A percentile compares a stretch with the other conserved stretches of the same genome.
These are phyloP conservation scores for Zele albiditarsus DNA, from an alignment of 2,888 invertebrate species.

Conservation along the genomic window DNA sequence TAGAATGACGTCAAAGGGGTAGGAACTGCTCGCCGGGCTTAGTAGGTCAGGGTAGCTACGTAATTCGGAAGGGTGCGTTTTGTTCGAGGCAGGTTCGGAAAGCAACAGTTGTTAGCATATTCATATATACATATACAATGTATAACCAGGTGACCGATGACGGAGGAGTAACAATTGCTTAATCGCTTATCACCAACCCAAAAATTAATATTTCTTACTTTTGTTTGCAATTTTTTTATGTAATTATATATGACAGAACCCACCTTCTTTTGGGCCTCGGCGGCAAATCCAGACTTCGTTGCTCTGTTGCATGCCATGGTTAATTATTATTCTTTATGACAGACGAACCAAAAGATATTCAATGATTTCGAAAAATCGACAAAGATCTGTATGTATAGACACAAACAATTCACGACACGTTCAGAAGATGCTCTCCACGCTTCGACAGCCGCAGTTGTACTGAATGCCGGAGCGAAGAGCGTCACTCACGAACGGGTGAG, in stretches of 20 bases:
- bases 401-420: conserved; percentile 13
- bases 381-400: conserved; percentile 24
- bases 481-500: conserved; percentile 37
- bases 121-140: neutral
- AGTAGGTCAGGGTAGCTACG: conserved; percentile 59
- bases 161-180: neutral
- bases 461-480: conserved; percentile 51
- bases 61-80: conserved; percentile 29
- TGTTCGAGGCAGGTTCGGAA: neutral
- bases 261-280: conserved; percentile 96
- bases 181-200: neutral
- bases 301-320: conserved; percentile 88
- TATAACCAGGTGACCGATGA: neutral
- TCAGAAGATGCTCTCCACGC: conserved; percentile 45
- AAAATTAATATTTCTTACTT: neutral
- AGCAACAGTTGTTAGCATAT: too few relatives aligned
- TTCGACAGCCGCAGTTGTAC: conserved; percentile 62
- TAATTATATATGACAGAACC: conserved; percentile 64
- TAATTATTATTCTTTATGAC: conserved; percentile 18
- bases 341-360: conserved; percentile 20
- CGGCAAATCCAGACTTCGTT: conserved; percentile 94
- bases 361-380: conserved; percentile 25
- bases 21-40: conserved; percentile 47
- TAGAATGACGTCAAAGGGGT: conserved; percentile 11
- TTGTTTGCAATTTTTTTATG: neutral